Evolutionary conservation across 2,888 invertebrate genomes (phyloP), one percentile per base, ranked within the genome.

Genomic region (Scaptodrosophila latifasciaeformis): DNA sequence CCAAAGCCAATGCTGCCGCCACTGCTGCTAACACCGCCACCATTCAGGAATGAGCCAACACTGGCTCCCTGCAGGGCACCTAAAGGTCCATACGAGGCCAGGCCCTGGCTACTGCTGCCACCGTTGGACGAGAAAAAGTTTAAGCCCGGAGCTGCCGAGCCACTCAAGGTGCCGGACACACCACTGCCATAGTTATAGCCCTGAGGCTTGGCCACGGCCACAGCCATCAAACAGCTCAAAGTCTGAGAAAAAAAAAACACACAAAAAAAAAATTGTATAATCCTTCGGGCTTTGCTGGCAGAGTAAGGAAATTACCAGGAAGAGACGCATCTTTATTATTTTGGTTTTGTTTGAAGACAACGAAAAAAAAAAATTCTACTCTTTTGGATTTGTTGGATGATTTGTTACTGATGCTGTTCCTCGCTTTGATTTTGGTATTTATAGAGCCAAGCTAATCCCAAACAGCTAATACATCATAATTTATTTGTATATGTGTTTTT

Each of bases 101-200:
- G 67, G 17, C 40, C 50, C 9, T 67, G 70, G 0, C 57, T 42
- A 42, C 60, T 62, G 46, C 66, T 66, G 44, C 59, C 62, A 43
- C 62, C 64, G 27, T 75, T 72, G 1, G 70, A 62, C 1, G 39
- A 35, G 1, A 70, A 35, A 29, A 58, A 72, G 27, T 50, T 13
- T 12, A 57, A 42, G 9, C 53, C 17, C n/a, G n/a, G n/a, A n/a
- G n/a, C n/a, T n/a, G n/a, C n/a, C 2, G 15, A 13, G 1, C 18
- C 50, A n/a, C 53, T 59, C 37, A 72, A 29, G 1, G 59, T 58
- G 12, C 79, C 78, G 0, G 79, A 81, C 30, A 81, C 57, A 1
- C 83, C 83, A 53, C 61, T 71, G 52, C 70, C 74, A 54, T 82
- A 82, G 49, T 82, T 81, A 47, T 82, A 82, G 47, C 80, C 80